Conservation (phyloP, 2,888 invertebrate genomes). For the Muschampia plurimacula region DNA sequence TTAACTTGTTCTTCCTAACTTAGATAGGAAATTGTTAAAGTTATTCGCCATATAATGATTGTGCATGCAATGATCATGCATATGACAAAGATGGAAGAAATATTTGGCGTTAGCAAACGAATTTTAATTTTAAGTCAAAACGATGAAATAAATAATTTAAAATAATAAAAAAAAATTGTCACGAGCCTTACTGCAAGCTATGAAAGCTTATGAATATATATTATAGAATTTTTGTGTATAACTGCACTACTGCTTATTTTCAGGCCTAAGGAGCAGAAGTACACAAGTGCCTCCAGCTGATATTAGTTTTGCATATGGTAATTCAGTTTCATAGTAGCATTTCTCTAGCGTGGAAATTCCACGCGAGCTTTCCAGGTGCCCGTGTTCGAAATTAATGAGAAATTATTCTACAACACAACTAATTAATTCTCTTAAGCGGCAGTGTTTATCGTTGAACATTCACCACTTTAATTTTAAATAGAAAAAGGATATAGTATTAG, state of each 20-base stretch:
- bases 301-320: slow-evolving; percentile 58
- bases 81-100: no score
- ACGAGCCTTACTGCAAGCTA: no score
- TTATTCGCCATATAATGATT: no score
- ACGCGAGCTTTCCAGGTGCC: slow-evolving; percentile 55
- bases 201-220: no score
- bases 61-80: no score
- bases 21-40: no score
- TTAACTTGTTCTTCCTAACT: no score
- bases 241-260: neutral
- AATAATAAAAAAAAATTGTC: no score
- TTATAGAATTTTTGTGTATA: neutral
- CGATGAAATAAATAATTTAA: no score
- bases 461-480: slow-evolving; percentile 68
- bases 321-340: slow-evolving; percentile 56
- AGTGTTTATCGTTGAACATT: slow-evolving; percentile 55
- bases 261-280: neutral
- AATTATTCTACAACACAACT: slow-evolving; percentile 66
- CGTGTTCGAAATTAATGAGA: slow-evolving; percentile 73
- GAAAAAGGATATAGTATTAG: slow-evolving; percentile 69
- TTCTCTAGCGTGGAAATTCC: slow-evolving; percentile 67
- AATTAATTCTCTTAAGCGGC: slow-evolving; percentile 66
- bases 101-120: no score
- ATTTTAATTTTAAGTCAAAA: no score
- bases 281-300: slow-evolving; percentile 40